phyloP scores from a whole-genome alignment of 2,888 invertebrate species.

The Ditylenchus weischeri region DNA sequence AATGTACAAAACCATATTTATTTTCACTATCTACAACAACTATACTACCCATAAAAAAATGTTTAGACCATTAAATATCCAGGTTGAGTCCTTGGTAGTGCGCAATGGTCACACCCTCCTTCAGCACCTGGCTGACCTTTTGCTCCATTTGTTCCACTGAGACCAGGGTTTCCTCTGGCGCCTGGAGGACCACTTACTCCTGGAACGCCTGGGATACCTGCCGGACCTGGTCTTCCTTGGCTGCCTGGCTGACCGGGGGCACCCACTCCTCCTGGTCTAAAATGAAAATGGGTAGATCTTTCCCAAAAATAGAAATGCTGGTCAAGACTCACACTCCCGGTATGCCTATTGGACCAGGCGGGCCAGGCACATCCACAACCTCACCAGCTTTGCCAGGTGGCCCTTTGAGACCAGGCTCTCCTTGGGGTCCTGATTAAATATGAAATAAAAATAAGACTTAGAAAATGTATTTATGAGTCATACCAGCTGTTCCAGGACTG shows the following conservation, averaged over 20 bases:
- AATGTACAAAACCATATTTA: too few relatives aligned
- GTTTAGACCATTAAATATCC: constrained; percentile 12
- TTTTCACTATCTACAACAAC: too few relatives aligned
- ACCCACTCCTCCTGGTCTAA: constrained; percentile 21
- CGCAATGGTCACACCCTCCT: constrained; percentile 22
- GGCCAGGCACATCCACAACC: constrained; percentile 11
- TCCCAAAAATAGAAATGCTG: neutral
- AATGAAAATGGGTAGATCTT: neutral
- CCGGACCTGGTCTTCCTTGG: constrained; percentile 16
- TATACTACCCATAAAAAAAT: too few relatives aligned
- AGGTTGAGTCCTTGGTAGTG: constrained; percentile 18
- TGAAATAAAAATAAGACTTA: neutral
- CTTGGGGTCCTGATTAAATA: constrained; percentile 5
- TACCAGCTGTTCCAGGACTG: constrained; percentile 12
- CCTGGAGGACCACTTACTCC: constrained; percentile 12
- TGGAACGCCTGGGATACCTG: constrained; percentile 12
- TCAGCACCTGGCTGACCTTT: constrained; percentile 14
- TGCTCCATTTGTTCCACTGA: constrained; percentile 10
- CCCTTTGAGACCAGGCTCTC: constrained; percentile 15
- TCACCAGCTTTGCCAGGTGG: constrained; percentile 2
- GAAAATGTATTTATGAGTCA: constrained; percentile 1
- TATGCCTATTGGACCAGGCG: constrained; percentile 14
- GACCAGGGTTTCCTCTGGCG: constrained; percentile 13
- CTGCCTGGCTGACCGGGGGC: constrained; percentile 9
- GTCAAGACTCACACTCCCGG: neutral